Conservation (phyloP, 2,888 invertebrate genomes). For the Macrophya annulata region DNA sequence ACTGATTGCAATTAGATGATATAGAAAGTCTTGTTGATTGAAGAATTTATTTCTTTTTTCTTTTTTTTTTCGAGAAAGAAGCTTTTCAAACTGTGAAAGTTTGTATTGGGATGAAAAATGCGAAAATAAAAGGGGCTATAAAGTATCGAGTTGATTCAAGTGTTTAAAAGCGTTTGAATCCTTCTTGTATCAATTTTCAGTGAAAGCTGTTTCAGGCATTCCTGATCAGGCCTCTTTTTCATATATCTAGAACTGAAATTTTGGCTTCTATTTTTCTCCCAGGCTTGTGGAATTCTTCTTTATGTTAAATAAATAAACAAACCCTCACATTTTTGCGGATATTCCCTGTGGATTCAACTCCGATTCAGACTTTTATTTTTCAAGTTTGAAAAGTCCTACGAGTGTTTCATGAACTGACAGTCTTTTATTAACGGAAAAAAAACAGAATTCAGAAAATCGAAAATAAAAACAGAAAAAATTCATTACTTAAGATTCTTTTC, state of each 20-base stretch:
- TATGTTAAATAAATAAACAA: constrained; percentile 27
- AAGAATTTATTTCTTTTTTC: neutral
- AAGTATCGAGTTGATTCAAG: constrained; percentile 26
- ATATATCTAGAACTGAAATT: neutral
- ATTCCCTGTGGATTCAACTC: neutral
- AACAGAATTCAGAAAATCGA: neutral
- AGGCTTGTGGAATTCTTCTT: neutral
- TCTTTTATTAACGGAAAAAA: neutral
- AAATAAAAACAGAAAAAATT: neutral
- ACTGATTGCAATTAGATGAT: neutral
- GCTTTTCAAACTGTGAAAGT: neutral
- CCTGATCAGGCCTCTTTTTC: constrained; percentile 8
- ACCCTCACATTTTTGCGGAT: neutral
- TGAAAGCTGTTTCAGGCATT: constrained; percentile 22
- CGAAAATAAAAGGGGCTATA: neutral
- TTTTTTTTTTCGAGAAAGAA: neutral
- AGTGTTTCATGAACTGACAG: constrained; percentile 1
- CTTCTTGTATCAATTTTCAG: constrained; percentile 22
- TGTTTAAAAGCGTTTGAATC: constrained; percentile 39
- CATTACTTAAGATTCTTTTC: neutral
- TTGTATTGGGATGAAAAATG: constrained; percentile 13
- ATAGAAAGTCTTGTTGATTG: neutral
- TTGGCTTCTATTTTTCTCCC: neutral
- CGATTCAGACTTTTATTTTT: constrained; percentile 1
- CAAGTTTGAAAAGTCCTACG: neutral